Percentiles rank a stretch among this genome's conserved stretches.
Conservation (phyloP, 2,113 vertebrate species). For the Orcinus orca region DNA sequence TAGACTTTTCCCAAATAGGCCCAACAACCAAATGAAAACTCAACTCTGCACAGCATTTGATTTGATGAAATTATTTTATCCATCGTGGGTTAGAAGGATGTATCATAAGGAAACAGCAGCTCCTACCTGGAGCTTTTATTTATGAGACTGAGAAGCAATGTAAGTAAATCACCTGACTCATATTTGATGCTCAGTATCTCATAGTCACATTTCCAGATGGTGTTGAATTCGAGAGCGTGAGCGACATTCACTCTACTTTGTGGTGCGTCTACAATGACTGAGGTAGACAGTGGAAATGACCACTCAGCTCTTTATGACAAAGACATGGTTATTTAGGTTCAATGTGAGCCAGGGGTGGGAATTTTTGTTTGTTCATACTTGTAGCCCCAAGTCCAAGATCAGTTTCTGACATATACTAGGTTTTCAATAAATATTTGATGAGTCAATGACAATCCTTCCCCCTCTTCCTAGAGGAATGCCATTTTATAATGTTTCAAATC, state of each 20-base stretch:
- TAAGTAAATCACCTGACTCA: background rate
- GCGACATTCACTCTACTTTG: rapidly evolving
- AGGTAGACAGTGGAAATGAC: rapidly evolving
- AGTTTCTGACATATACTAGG: background rate
- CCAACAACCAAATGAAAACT: background rate
- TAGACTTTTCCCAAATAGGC: background rate
- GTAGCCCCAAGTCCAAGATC: background rate
- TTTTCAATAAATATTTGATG: background rate
- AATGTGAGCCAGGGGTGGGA: background rate
- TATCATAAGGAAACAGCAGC: rapidly evolving
- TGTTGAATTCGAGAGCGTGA: no score
- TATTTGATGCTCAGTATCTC: rapidly evolving
- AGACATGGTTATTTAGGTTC: background rate
- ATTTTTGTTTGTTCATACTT: background rate
- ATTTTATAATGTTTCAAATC: background rate
- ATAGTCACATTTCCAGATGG: background rate
- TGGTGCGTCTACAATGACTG: background rate
- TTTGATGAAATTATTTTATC: background rate
- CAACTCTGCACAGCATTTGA: no score
- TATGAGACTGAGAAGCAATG: background rate
- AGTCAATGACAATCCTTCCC: background rate
- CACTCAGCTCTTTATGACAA: background rate
- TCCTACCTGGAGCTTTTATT: no score
- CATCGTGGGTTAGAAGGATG: rapidly evolving
- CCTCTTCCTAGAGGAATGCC: background rate